Conservation (phyloP, 2,797 vertebrate species). For the Pterois miles region DNA sequence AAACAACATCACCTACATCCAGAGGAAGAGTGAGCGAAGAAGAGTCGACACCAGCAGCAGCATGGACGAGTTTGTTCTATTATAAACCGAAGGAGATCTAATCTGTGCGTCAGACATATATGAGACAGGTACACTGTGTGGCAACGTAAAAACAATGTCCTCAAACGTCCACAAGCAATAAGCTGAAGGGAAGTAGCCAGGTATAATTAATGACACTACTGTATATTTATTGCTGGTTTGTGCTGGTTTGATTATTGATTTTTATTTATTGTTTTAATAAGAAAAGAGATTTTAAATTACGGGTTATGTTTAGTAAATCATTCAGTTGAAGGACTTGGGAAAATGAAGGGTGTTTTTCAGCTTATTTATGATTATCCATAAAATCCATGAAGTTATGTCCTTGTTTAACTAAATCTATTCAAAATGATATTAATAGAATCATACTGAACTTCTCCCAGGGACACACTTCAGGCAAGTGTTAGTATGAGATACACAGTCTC, state of each 20-base stretch:
- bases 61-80: constrained; percentile 90
- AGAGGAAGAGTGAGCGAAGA: constrained; percentile 52
- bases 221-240: constrained; percentile 37
- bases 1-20: constrained; percentile 63
- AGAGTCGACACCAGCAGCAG: constrained; percentile 71
- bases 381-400: background rate
- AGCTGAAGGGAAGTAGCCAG: background rate
- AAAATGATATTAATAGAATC: background rate
- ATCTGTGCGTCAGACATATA: background rate
- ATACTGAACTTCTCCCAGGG: background rate
- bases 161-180: background rate
- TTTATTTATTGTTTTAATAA: constrained; percentile 60
- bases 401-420: background rate
- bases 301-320: background rate
- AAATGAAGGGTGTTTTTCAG: background rate
- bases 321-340: background rate
- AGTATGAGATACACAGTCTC: background rate
- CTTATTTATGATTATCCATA: background rate
- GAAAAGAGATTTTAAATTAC: background rate
- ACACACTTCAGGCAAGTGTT: background rate
- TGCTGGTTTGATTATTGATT: constrained; percentile 3
- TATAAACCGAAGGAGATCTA: constrained; percentile 71
- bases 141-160: background rate
- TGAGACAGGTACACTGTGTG: background rate
- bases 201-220: constrained; percentile 15